These are phyloP conservation scores for Drosophila ironensis DNA, from an alignment of 1,140 invertebrate genomes.

Conservation along the genomic window DNA sequence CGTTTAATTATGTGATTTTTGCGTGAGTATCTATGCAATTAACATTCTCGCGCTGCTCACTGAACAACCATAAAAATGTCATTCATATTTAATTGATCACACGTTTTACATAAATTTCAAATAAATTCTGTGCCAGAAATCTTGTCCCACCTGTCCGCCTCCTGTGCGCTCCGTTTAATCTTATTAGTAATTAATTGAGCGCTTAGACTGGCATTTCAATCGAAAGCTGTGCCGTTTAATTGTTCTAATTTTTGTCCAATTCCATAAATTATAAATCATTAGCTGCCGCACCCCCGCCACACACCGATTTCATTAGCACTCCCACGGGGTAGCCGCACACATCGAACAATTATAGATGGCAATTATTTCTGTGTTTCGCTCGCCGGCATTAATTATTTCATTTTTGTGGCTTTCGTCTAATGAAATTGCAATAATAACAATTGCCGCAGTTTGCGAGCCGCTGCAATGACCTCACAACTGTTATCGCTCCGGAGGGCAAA, in stretches of 20 bases:
- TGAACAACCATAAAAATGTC: no score
- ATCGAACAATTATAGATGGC: slow-evolving; percentile 15
- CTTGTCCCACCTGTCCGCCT: neutral
- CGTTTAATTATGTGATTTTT: no score
- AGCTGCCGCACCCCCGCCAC: neutral
- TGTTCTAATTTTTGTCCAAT: slow-evolving; percentile 43
- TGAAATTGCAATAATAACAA: slow-evolving; percentile 47
- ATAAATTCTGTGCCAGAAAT: neutral
- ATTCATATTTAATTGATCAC: no score
- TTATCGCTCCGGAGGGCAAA: slow-evolving; percentile 22
- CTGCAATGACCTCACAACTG: slow-evolving; percentile 47
- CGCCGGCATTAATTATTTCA: slow-evolving; percentile 56
- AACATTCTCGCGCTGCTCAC: neutral
- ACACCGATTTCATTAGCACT: neutral
- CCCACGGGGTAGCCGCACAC: no score
- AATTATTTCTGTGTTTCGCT: slow-evolving; percentile 33
- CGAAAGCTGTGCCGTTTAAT: slow-evolving; percentile 34
- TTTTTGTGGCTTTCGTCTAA: slow-evolving; percentile 42
- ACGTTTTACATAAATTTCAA: neutral
- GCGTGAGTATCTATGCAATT: no score
- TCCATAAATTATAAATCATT: slow-evolving; percentile 75
- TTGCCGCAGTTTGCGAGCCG: slow-evolving; percentile 35
- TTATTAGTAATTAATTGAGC: slow-evolving; percentile 43
- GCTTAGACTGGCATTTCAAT: slow-evolving; percentile 27
- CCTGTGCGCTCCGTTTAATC: neutral